Base-by-base conservation (phyloP, 2,888 invertebrate species). In the Lutraria lutraria region DNA sequence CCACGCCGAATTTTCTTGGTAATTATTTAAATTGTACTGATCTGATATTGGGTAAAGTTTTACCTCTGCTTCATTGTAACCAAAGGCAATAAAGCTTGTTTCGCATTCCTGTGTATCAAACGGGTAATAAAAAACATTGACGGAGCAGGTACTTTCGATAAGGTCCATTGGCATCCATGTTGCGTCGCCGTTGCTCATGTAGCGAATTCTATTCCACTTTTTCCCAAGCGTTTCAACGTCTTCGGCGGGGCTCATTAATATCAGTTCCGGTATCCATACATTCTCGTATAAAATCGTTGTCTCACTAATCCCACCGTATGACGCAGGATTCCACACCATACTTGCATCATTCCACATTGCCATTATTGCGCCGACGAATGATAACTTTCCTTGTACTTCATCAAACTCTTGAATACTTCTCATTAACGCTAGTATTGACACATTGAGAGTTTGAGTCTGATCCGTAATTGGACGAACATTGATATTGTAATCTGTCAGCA, bases 61-160 rank as follows among this genome's bases (percentile, higher is more conserved):
- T 8, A 86, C 68, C 53, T 86, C 86, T 19, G 12, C 1, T 19
- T 72, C 68, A 3, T 56, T 54, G 56, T 90, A 92, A 8, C 90
- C 91, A 88, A 89, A 84, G 8, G 90, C 83, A 15, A 81, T 88
- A 53, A 93, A 89, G 29, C 83, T 82, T 6, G 91, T 83, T 31
- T 85, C 87, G 63, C 92, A 93, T 16, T 60, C 63, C n/a, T 93
- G 93, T 31, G 83, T 85, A 43, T 93, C 92, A 76, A 92, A 93
- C 6, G 93, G 93, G 79, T 89, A 93, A 63, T 90, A 90, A 1
- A 85, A 63, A 4, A 90, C 90, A 54, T 92, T 90, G 3, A 93
- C 89, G 0, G 88, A 56, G 81, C 93, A 93, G 0, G 92, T 87
- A 4, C 90, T 86, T 82, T 91, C 87, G 0, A 92, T 86, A 1